Conservation (phyloP, 2,888 invertebrate genomes). For the Prenolepis imparis region DNA sequence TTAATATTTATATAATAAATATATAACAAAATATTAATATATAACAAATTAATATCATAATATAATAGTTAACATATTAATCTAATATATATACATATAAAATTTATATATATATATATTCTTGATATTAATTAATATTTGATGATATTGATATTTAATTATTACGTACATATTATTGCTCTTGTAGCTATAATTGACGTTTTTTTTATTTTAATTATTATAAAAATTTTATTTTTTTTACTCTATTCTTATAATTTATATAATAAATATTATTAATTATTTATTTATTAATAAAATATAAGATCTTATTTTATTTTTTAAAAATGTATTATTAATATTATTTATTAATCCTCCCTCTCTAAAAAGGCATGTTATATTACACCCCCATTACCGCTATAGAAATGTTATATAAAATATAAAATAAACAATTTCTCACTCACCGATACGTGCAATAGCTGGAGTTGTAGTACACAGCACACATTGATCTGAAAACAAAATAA, state of each 20-base stretch:
- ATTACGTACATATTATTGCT: not conserved
- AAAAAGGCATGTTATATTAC: no score
- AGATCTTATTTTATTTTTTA: not conserved
- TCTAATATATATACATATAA: not conserved
- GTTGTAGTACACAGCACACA: no score
- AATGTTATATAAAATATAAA: no score
- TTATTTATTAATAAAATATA: not conserved
- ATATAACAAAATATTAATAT: no score
- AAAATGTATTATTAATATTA: slow-evolving; percentile 19
- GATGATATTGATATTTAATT: not conserved
- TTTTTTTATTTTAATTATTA: not conserved
- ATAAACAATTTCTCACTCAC: no score
- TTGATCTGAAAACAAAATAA: no score
- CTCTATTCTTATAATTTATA: not conserved
- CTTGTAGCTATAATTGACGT: not conserved
- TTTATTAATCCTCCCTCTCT: no score
- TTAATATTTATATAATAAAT: not conserved
- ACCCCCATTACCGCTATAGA: no score
- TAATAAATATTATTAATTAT: not conserved
- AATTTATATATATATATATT: no score
- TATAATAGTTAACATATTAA: not conserved
- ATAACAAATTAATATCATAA: not conserved
- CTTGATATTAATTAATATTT: no score
- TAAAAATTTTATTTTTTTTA: not conserved
- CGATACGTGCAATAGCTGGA: no score